These are phyloP conservation scores for Monomorium pharaonis DNA, from an alignment of 1,140 invertebrate genomes.

Conservation along the genomic window DNA sequence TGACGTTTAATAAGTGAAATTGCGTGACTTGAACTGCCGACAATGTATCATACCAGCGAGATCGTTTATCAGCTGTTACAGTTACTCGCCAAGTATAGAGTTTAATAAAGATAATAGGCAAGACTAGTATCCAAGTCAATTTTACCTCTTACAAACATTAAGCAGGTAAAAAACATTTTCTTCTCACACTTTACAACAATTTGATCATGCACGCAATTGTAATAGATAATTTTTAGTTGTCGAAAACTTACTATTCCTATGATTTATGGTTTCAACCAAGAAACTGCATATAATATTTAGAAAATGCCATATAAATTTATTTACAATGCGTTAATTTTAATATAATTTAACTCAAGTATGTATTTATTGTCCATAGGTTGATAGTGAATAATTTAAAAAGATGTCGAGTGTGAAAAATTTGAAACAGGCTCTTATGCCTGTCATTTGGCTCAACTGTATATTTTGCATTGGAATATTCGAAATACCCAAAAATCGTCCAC, in stretches of 20 bases:
- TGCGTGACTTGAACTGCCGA: neutral
- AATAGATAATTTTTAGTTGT: neutral
- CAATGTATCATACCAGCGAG: neutral
- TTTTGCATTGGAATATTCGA: slow-evolving; percentile 47
- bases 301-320: neutral
- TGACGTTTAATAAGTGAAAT: slow-evolving; percentile 37
- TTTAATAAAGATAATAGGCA: slow-evolving; percentile 23
- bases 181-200: neutral
- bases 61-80: slow-evolving; percentile 39
- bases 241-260: neutral
- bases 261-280: neutral
- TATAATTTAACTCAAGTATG: neutral
- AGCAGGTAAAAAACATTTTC: neutral
- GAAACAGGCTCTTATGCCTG: neutral
- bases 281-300: neutral
- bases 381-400: neutral
- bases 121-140: neutral
- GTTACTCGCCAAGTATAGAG: neutral
- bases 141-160: neutral
- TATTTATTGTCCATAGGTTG: neutral
- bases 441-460: slow-evolving; percentile 29
- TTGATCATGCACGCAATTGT: neutral
- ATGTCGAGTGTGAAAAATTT: neutral
- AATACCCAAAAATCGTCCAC: slow-evolving; percentile 14
- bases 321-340: too few species aligned